phyloP scores from a whole-genome alignment of 2,888 invertebrate genomes.

The Phrixothrix hirtus region DNA sequence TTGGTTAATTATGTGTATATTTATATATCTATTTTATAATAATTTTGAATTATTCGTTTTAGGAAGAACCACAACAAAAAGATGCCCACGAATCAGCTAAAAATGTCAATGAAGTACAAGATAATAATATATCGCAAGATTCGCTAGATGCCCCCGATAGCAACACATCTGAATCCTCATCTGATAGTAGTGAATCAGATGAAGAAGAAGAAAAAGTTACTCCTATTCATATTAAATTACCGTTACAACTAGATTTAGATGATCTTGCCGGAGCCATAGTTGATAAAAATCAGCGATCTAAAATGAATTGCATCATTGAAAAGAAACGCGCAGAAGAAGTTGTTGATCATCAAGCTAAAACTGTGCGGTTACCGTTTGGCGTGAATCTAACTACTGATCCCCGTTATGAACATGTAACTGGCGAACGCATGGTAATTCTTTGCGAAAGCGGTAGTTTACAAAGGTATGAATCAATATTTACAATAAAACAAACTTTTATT shows the following conservation, averaged over 20 bases:
- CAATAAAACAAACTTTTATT: too few species aligned
- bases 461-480: too few species aligned
- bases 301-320: slow-evolving; percentile 90
- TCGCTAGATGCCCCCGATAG: slow-evolving; percentile 32
- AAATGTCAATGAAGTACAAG: slow-evolving; percentile 48
- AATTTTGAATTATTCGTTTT: background rate
- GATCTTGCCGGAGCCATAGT: slow-evolving; percentile 77
- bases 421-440: slow-evolving; percentile 85
- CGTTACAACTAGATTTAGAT: slow-evolving; percentile 80
- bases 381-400: slow-evolving; percentile 73
- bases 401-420: slow-evolving; percentile 72
- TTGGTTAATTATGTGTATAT: background rate
- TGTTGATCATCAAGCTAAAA: slow-evolving; percentile 73
- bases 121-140: slow-evolving; percentile 45
- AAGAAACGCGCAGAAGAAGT: slow-evolving; percentile 83
- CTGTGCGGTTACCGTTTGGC: slow-evolving; percentile 67
- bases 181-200: slow-evolving; percentile 59
- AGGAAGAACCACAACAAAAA: slow-evolving; percentile 32
- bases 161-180: slow-evolving; percentile 53
- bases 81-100: slow-evolving; percentile 18
- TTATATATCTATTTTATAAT: too few species aligned
- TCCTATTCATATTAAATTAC: slow-evolving; percentile 71
- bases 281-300: slow-evolving; percentile 73
- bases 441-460: slow-evolving; percentile 81
- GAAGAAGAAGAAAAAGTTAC: slow-evolving; percentile 61